These are phyloP conservation scores for Beroe ovata DNA, from an alignment of 37 sponge, comb jelly and placozoan genomes.

Conservation along the genomic window DNA sequence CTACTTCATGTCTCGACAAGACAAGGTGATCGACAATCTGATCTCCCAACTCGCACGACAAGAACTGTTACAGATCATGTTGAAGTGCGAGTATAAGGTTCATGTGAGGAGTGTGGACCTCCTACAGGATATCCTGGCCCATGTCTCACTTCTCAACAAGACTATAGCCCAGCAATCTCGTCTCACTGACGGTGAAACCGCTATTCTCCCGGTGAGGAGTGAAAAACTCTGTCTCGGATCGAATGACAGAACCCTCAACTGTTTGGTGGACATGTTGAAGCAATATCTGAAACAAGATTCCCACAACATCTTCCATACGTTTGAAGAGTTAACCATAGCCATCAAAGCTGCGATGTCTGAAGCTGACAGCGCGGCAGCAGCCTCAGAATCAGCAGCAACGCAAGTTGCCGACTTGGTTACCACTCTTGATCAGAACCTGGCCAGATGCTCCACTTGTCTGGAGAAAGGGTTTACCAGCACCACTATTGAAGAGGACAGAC, in stretches of 20 bases:
- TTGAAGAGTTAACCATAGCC: neutral
- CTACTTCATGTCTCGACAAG: constrained; percentile 79
- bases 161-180: constrained; percentile 1
- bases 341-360: neutral
- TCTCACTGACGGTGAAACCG: constrained; percentile 1
- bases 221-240: constrained; percentile 2
- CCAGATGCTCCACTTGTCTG: neutral
- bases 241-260: constrained; percentile 47
- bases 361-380: neutral
- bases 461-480: constrained; percentile 52
- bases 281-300: constrained; percentile 21
- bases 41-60: constrained; percentile 35
- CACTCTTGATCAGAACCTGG: neutral
- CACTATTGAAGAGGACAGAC: constrained; percentile 2
- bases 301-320: constrained; percentile 52
- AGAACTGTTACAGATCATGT: constrained; percentile 8
- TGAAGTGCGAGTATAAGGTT: constrained; percentile 17
- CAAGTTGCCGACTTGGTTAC: neutral
- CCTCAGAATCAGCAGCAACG: neutral
- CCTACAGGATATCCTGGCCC: constrained; percentile 5
- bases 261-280: neutral
- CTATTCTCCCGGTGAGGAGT: neutral
- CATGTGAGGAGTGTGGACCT: constrained; percentile 1
- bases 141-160: constrained; percentile 19
- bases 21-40: constrained; percentile 71